A percentile compares a stretch with the other conserved stretches of the same genome.
phyloP scores from a whole-genome alignment of 2,113 vertebrate genomes.

The Loxodonta africana region DNA sequence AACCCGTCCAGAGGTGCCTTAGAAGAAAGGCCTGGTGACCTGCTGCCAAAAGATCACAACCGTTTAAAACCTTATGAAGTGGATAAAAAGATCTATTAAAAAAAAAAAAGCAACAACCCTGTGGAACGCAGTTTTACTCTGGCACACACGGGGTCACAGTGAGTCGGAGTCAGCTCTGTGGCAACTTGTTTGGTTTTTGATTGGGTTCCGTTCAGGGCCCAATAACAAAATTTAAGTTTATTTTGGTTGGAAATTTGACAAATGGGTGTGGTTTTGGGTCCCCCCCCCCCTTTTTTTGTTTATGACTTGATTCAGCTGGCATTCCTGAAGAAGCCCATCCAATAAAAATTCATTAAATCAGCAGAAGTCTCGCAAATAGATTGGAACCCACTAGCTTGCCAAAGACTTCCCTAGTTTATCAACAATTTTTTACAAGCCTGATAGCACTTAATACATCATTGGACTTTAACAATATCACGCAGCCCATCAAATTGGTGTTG shows the following conservation, averaged over 20 bases:
- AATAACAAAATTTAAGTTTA: constrained; percentile 5
- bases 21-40: background rate
- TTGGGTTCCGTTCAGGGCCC: background rate
- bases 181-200: background rate
- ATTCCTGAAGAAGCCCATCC: background rate
- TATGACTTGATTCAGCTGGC: background rate
- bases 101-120: background rate
- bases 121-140: background rate
- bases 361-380: background rate
- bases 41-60: background rate
- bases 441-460: background rate
- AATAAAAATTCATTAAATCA: background rate
- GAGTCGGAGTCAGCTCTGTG: background rate
- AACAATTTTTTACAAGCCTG: background rate
- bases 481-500: background rate
- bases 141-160: background rate
- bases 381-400: background rate
- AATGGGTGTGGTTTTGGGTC: background rate
- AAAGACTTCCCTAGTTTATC: background rate
- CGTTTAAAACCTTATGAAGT: background rate
- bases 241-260: constrained; percentile 47
- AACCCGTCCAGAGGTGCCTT: background rate
- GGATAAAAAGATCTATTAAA: background rate
- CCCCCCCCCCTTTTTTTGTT: background rate
- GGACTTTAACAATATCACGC: background rate